Evolutionary conservation across 1,140 invertebrate species (phyloP).

Genomic region (Leptestheria dahalacensis): DNA sequence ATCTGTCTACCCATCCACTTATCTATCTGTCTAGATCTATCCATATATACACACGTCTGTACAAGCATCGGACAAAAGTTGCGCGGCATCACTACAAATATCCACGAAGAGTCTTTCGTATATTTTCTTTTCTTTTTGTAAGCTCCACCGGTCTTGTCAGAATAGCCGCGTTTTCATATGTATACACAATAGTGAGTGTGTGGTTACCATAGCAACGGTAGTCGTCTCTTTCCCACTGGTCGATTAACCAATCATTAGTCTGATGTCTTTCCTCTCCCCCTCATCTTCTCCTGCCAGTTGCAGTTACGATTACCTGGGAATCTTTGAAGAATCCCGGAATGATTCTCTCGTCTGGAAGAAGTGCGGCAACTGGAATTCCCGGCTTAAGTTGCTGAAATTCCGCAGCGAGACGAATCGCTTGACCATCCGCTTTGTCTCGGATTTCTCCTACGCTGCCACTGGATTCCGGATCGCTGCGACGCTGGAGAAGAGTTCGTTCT

Average conservation of each 20-base stretch:
- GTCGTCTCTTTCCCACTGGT: background rate
- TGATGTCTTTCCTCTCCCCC: background rate
- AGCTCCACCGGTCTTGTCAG: too few relatives aligned
- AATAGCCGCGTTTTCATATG: too few relatives aligned
- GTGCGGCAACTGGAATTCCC: slow-evolving; percentile 56
- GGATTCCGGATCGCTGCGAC: background rate
- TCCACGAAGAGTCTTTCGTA: too few relatives aligned
- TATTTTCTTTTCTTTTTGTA: too few relatives aligned
- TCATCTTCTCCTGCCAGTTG: background rate
- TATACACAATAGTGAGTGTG: too few relatives aligned
- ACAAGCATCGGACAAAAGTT: too few relatives aligned
- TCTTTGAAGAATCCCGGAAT: background rate
- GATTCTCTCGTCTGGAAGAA: slow-evolving; percentile 25
- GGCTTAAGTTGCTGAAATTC: slow-evolving; percentile 46
- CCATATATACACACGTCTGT: too few relatives aligned
- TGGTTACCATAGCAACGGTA: too few relatives aligned
- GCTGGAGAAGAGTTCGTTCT: background rate
- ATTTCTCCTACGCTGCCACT: background rate
- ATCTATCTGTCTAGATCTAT: too few relatives aligned
- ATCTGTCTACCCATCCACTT: too few relatives aligned
- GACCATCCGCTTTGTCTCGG: background rate
- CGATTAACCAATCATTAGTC: background rate
- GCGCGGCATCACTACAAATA: too few relatives aligned
- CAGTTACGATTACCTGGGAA: background rate
- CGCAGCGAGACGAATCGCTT: background rate